phyloP scores from a whole-genome alignment of 2,888 invertebrate genomes.

The Timandra comae region DNA sequence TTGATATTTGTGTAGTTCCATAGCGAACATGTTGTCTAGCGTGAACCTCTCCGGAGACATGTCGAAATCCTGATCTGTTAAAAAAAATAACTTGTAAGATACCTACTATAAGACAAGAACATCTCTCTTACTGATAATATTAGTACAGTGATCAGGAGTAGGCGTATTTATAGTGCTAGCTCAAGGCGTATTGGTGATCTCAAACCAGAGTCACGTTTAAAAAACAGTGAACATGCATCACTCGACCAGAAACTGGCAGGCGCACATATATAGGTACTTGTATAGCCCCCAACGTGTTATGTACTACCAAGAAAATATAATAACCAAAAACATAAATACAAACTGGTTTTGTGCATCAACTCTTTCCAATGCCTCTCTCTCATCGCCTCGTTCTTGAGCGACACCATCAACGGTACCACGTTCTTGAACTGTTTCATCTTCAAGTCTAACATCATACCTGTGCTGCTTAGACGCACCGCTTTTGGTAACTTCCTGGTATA shows the following conservation, averaged over 20 bases:
- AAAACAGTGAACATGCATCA: too few species aligned
- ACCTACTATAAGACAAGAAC: too few species aligned
- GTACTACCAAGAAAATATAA: neutral
- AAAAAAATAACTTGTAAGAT: too few species aligned
- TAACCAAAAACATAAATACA: slow-evolving; percentile 36
- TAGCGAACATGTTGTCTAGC: slow-evolving; percentile 92
- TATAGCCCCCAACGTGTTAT: too few species aligned
- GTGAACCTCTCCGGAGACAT: slow-evolving; percentile 94
- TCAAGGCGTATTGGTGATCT: too few species aligned
- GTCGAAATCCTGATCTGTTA: slow-evolving; percentile 86
- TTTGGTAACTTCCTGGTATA: slow-evolving; percentile 83
- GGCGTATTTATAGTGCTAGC: too few species aligned
- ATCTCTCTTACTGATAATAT: too few species aligned
- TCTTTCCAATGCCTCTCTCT: slow-evolving; percentile 93
- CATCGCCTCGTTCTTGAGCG: slow-evolving; percentile 93
- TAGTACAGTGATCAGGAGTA: too few species aligned
- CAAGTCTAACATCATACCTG: slow-evolving; percentile 84
- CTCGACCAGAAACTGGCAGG: too few species aligned
- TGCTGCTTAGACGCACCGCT: slow-evolving; percentile 71
- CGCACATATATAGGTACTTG: too few species aligned
- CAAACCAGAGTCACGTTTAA: too few species aligned
- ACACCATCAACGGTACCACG: slow-evolving; percentile 92
- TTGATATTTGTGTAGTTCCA: slow-evolving; percentile 91
- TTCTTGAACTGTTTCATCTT: slow-evolving; percentile 93
- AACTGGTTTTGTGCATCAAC: slow-evolving; percentile 90